Conservation (phyloP, 2,888 invertebrate species). For the Maniola hyperantus region DNA sequence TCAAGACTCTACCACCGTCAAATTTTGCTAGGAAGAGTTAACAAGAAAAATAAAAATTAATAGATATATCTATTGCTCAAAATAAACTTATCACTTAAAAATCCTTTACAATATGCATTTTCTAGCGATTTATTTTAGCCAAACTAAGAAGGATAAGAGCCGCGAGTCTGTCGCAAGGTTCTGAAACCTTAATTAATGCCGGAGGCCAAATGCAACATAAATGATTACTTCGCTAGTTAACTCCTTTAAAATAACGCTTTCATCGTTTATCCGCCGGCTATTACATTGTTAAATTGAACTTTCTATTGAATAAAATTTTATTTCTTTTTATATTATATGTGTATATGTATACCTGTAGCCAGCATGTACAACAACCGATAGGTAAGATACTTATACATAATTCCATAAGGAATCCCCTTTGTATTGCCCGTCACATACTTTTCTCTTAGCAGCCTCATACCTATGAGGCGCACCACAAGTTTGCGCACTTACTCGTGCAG, state of each 20-base stretch:
- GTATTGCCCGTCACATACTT: no score
- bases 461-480: no score
- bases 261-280: constrained; percentile 30
- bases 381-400: no score
- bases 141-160: constrained; percentile 55
- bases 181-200: constrained; percentile 77
- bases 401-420: no score
- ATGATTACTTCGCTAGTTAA: constrained; percentile 54
- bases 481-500: no score
- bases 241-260: constrained; percentile 38
- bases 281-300: constrained; percentile 16
- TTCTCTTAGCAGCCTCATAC: no score
- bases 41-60: no score
- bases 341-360: not conserved
- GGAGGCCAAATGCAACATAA: constrained; percentile 64
- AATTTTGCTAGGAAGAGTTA: no score
- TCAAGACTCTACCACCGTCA: no score
- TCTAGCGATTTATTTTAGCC: constrained; percentile 13
- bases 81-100: not conserved
- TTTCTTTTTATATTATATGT: not conserved
- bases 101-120: not conserved
- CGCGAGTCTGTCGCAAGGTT: constrained; percentile 68
- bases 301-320: constrained; percentile 4
- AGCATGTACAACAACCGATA: no score
- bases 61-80: no score